phyloP scores from a whole-genome alignment of 2,888 invertebrate genomes.

The Rugalucina vietnamica region DNA sequence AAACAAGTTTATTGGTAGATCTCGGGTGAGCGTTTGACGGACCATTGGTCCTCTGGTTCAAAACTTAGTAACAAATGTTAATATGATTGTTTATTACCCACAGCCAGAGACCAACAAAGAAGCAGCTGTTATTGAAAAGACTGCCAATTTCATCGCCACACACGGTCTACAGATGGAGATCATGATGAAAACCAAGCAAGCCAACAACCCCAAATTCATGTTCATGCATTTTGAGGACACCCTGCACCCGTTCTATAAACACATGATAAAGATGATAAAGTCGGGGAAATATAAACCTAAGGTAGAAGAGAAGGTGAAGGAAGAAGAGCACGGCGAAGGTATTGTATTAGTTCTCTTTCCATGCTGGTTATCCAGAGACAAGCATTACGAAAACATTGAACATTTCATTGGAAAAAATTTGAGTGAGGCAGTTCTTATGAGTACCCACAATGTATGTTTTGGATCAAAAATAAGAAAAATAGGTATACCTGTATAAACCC shows the following conservation, averaged over 20 bases:
- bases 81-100: background rate
- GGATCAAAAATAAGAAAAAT: no score
- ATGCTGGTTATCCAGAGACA: no score
- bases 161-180: slow-evolving; percentile 99
- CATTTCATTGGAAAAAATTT: no score
- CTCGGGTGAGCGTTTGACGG: no score
- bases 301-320: slow-evolving; percentile 46
- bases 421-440: no score
- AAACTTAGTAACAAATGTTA: no score
- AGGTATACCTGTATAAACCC: no score
- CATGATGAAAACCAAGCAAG: slow-evolving; percentile 98
- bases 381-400: no score
- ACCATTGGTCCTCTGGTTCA: no score
- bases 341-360: background rate
- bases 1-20: no score
- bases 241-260: slow-evolving; percentile 95
- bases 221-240: slow-evolving; percentile 94
- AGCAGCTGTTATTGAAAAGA: slow-evolving; percentile 97
- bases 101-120: slow-evolving; percentile 94
- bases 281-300: slow-evolving; percentile 79
- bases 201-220: slow-evolving; percentile 95
- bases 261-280: slow-evolving; percentile 84
- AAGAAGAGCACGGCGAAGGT: slow-evolving; percentile 41
- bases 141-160: slow-evolving; percentile 86
- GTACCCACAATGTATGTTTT: no score